These are phyloP conservation scores for Drosophila baimaii DNA, from an alignment of 1,140 invertebrate genomes.

Conservation along the genomic window DNA sequence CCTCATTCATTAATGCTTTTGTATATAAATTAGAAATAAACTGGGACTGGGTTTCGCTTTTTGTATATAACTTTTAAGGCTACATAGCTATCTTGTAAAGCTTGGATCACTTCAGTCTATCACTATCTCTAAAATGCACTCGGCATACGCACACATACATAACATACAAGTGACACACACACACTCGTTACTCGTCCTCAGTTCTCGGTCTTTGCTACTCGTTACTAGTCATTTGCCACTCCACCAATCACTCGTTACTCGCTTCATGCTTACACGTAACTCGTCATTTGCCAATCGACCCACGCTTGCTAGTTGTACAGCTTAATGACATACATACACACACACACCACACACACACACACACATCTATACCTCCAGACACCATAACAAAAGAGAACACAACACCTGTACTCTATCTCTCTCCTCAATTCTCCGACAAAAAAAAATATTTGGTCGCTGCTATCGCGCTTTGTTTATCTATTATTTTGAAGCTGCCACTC, in stretches of 20 bases:
- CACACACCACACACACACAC: conserved; percentile 7
- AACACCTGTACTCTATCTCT: conserved; percentile 39
- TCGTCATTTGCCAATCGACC: neutral
- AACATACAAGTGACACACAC: conserved; percentile 5
- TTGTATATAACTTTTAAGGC: conserved; percentile 28
- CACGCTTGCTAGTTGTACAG: conserved; percentile 8
- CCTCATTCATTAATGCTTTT: conserved; percentile 35
- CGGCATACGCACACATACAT: conserved; percentile 42
- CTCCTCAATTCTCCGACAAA: conserved; percentile 40
- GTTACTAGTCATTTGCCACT: neutral
- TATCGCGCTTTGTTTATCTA: conserved; percentile 51
- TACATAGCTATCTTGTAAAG: conserved; percentile 21
- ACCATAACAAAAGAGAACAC: conserved; percentile 9
- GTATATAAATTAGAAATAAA: neutral
- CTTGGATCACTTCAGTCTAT: conserved; percentile 49
- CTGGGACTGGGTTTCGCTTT: conserved; percentile 5
- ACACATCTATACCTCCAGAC: conserved; percentile 2
- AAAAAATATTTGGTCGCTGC: conserved; percentile 29
- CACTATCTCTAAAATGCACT: conserved; percentile 58
- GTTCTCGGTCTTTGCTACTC: conserved; percentile 16
- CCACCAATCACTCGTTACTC: neutral
- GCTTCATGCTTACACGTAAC: neutral
- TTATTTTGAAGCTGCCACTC: conserved; percentile 46
- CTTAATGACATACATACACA: conserved; percentile 5
- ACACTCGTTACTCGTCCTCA: conserved; percentile 23